These are phyloP conservation scores for Capromys pilorides DNA, from an alignment of 2,797 vertebrate species.

Conservation along the genomic window DNA sequence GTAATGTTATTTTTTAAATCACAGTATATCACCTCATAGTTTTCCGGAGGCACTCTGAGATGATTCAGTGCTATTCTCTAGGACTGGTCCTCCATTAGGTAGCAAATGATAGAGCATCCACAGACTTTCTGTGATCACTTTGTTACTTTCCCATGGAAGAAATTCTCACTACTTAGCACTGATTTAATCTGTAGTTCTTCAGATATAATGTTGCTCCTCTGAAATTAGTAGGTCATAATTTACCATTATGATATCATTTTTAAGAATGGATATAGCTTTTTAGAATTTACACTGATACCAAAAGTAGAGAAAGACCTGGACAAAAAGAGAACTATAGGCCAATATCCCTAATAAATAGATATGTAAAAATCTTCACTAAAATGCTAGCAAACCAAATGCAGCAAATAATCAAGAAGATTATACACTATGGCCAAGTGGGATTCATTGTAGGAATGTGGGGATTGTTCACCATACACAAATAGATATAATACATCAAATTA, in stretches of 20 bases:
- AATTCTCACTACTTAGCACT: neutral
- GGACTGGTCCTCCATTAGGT: neutral
- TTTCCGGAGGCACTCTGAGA: neutral
- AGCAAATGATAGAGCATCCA: neutral
- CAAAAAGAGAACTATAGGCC: too few relatives aligned
- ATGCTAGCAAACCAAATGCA: too few relatives aligned
- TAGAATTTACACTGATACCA: neutral
- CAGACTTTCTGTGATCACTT: neutral
- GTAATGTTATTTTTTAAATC: neutral
- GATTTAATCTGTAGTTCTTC: constrained; percentile 54
- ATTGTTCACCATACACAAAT: too few relatives aligned
- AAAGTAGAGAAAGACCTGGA: too few relatives aligned
- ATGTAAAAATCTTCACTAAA: too few relatives aligned
- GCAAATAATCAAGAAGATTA: too few relatives aligned
- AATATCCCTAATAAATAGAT: too few relatives aligned
- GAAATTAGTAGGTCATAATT: constrained; percentile 43
- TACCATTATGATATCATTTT: constrained; percentile 44
- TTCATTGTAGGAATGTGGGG: too few relatives aligned
- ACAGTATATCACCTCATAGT: neutral
- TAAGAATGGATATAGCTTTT: neutral
- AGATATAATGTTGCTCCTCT: neutral
- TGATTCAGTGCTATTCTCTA: neutral
- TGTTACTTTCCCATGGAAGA: constrained; percentile 53
- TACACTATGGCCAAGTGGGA: too few relatives aligned
- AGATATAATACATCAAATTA: too few relatives aligned